These are phyloP conservation scores for Corapipo altera DNA, from an alignment of 2,113 vertebrate genomes.

Conservation along the genomic window DNA sequence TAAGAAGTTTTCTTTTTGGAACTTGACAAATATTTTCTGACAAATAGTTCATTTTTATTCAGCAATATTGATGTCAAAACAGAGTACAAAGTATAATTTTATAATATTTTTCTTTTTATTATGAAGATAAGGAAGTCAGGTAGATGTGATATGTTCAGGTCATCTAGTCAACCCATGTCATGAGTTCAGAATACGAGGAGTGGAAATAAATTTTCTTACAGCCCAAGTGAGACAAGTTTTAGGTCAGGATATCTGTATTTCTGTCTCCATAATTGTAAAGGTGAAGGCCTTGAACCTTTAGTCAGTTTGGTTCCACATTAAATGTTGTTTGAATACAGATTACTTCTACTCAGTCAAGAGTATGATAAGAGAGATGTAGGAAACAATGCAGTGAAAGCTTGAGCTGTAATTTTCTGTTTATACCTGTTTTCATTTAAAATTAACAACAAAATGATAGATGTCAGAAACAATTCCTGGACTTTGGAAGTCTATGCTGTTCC, in stretches of 20 bases:
- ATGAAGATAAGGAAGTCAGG: background rate
- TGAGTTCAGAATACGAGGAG: background rate
- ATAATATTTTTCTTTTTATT: background rate
- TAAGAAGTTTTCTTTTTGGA: background rate
- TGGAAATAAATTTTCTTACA: background rate
- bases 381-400: background rate
- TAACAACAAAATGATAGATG: fast-evolving
- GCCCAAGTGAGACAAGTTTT: background rate
- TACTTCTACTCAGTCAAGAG: background rate
- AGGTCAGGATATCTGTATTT: background rate
- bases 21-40: background rate
- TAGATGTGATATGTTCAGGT: background rate
- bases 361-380: background rate
- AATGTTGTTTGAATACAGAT: background rate
- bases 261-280: background rate
- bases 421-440: background rate
- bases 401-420: background rate
- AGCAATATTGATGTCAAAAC: background rate
- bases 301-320: background rate
- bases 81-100: background rate
- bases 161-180: background rate
- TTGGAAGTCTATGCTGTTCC: background rate
- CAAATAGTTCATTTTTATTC: background rate
- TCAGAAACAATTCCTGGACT: background rate
- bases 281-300: background rate